Evolutionary conservation across 2,888 invertebrate species (phyloP).

Genomic region (Lepidochrysops patricia): DNA sequence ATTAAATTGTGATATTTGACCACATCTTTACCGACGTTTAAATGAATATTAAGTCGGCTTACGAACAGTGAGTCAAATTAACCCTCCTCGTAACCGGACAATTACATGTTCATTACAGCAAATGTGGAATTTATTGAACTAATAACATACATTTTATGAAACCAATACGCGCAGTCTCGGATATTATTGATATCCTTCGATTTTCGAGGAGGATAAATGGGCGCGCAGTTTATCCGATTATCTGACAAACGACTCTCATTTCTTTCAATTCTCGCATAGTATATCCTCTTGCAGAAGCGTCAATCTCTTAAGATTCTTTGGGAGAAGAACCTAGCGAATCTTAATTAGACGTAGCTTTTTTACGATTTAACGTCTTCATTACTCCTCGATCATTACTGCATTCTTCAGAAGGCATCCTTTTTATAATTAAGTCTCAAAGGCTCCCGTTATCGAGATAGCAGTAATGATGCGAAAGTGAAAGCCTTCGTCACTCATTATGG

Average conservation of each 20-base stretch:
- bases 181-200: neutral
- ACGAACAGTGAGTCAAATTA: neutral
- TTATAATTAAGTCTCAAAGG: constrained; percentile 9
- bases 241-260: neutral
- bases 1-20: neutral
- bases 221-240: neutral
- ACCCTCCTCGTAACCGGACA: neutral
- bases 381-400: constrained; percentile 12
- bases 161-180: neutral
- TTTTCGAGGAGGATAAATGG: neutral
- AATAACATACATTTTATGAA: neutral
- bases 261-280: neutral
- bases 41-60: constrained; percentile 3
- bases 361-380: constrained; percentile 15
- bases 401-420: neutral
- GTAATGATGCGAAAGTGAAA: constrained; percentile 65
- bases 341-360: constrained; percentile 19
- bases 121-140: neutral
- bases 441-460: constrained; percentile 31
- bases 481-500: constrained; percentile 51
- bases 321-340: neutral
- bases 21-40: neutral
- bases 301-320: neutral
- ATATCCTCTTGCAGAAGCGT: neutral
- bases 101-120: neutral